phyloP scores from a whole-genome alignment of 2,797 vertebrate species.

The Karalla daura region DNA sequence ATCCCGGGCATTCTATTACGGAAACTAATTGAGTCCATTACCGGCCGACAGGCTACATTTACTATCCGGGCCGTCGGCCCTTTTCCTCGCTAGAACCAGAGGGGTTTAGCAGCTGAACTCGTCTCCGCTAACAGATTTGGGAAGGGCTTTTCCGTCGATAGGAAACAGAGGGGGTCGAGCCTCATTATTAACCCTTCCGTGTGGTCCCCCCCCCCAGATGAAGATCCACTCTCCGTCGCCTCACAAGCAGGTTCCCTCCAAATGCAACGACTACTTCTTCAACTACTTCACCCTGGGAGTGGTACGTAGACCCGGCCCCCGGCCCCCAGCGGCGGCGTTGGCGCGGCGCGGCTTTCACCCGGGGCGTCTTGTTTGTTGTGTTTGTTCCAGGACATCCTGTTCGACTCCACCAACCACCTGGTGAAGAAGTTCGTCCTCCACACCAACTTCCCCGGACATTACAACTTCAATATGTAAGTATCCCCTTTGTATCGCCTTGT shows the following conservation, averaged over 20 bases:
- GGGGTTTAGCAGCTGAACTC: neutral
- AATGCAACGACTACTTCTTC: conserved; percentile 99
- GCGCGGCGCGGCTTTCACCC: no score
- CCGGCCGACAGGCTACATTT: neutral
- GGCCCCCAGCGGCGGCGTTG: no score
- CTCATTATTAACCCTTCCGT: no score
- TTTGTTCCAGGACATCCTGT: conserved; percentile 96
- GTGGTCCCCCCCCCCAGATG: conserved; percentile 91
- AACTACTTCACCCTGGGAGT: conserved; percentile 99
- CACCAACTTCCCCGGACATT: conserved; percentile 98
- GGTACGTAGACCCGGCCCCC: conserved; percentile 91
- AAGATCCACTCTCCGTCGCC: conserved; percentile 99
- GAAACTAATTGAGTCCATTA: neutral
- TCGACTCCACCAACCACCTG: conserved; percentile 96
- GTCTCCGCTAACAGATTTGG: no score
- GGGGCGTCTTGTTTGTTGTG: no score
- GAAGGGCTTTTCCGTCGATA: no score
- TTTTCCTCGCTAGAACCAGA: neutral
- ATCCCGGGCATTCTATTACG: no score
- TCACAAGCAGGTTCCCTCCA: conserved; percentile 98
- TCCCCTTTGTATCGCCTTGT: neutral
- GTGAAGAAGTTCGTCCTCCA: conserved; percentile 99
- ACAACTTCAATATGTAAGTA: conserved; percentile 99
- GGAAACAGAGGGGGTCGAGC: no score
- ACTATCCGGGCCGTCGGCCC: no score